Percentiles rank a stretch among this genome's conserved stretches.
phyloP scores from a whole-genome alignment of 2,113 vertebrate species.

The Lepus americanus region DNA sequence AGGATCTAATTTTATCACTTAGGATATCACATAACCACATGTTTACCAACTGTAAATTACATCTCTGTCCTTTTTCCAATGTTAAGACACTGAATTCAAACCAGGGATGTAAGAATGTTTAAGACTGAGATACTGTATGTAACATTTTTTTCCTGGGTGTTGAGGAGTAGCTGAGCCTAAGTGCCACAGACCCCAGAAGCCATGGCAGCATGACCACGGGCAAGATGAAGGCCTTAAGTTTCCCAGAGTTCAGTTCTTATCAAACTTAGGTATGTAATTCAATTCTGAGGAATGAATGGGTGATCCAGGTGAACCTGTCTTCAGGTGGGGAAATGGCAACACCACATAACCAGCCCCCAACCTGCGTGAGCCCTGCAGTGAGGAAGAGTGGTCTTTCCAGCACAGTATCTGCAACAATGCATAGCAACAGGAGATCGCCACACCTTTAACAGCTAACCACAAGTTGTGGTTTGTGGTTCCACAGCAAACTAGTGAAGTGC shows the following conservation, averaged over 20 bases:
- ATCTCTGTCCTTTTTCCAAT: background rate
- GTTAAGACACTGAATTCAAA: constrained; percentile 8
- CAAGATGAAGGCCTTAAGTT: background rate
- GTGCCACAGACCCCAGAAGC: background rate
- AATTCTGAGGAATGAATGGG: background rate
- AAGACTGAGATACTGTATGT: background rate
- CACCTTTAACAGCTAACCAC: constrained; percentile 59
- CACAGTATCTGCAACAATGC: background rate
- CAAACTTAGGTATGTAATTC: background rate
- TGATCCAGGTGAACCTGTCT: background rate
- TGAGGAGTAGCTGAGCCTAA: background rate
- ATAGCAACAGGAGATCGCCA: background rate
- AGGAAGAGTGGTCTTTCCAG: background rate
- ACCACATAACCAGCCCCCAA: background rate
- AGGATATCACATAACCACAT: background rate
- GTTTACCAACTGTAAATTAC: constrained; percentile 36
- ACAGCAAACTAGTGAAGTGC: constrained; percentile 82
- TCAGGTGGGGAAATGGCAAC: background rate
- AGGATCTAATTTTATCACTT: constrained; percentile 61
- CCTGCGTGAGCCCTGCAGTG: background rate
- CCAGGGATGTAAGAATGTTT: background rate
- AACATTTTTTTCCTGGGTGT: background rate
- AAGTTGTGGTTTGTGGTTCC: constrained; percentile 82
- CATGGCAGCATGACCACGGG: background rate
- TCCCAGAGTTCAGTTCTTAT: background rate